Base-by-base conservation (phyloP, 2,888 invertebrate species). In the Tigriopus californicus region DNA sequence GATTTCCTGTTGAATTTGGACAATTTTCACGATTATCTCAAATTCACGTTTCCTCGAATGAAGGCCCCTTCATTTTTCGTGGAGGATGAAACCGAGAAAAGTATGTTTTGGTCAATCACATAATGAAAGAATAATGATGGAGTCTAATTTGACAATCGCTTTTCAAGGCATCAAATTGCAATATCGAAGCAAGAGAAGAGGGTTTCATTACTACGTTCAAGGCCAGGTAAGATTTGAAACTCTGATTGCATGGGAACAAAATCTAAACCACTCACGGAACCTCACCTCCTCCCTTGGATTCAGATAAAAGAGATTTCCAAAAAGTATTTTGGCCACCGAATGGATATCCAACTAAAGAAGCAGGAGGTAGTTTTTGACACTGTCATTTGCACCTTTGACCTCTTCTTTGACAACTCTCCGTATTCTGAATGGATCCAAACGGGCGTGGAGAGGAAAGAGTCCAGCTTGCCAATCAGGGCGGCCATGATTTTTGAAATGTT, bases 1-100 rank as follows among this genome's bases (percentile, higher is more conserved):
- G 49, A 59, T 52, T 59, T 59, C 22, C 52, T 59, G 20, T n/a
- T 59, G 22, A 59, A 59, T 22, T 52, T 59, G 52, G 59, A 59
- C 41, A 59, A 59, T 41, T 33, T 59, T 10, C 59, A 59, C 41
- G 49, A 59, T 42, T 59, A 59, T 44, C 33, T 59, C n/a, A 59
- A 59, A 22, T 52, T 49, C 18, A 40, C 15, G 10, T 59, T 52
- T 15, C 59, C 51, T 12, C 25, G 59, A 2, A 15, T 59, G 24
- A 59, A 59, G 51, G 44, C 59, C 22, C 59, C 59, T 1, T 49
- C 49, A 15, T 59, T 59, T 42, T 59, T 59, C 40, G n/a, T 59
- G 13, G 49, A 24, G 20, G 15, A 24, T 15, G 59, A 59, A 24
- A 52, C 51, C 10, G 59, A 59, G 24, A 57, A 47, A n/a, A 22